A percentile compares a stretch with the other conserved stretches of the same genome.
Conservation (phyloP, 1,140 invertebrate genomes). For the Littorina saxatilis region DNA sequence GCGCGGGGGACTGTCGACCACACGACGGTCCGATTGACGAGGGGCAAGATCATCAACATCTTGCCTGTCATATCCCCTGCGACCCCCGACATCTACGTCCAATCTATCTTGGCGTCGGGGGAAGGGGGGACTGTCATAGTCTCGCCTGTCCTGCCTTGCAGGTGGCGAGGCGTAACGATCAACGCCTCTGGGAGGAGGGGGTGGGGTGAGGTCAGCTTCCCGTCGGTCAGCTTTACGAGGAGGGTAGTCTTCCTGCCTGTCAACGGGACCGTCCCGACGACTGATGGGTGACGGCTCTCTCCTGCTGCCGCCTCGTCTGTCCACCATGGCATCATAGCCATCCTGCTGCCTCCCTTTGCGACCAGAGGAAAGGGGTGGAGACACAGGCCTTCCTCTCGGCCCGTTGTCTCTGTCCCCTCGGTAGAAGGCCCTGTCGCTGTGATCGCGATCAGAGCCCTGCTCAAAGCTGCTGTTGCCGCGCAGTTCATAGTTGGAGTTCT, state of each 20-base stretch:
- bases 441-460: not conserved
- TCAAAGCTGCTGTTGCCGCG: not conserved
- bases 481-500: conserved; percentile 2
- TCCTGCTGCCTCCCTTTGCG: not conserved
- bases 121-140: not conserved
- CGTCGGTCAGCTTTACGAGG: not conserved
- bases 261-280: not conserved
- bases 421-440: not conserved
- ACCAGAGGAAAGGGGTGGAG: not conserved
- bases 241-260: conserved; percentile 4
- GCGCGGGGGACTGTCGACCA: not conserved
- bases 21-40: not conserved
- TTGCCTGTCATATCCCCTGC: not conserved
- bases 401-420: not conserved
- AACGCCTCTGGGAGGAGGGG: not conserved
- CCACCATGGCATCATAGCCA: conserved; percentile 5
- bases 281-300: not conserved
- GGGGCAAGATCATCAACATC: not conserved
- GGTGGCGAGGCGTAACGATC: not conserved
- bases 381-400: not conserved
- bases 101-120: conserved; percentile 4
- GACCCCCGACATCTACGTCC: not conserved
- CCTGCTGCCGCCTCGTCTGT: conserved; percentile 9
- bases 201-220: not conserved
- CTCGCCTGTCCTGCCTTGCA: not conserved